Conservation (phyloP, 2,888 invertebrate genomes). For the Cacoxenus indagator region DNA sequence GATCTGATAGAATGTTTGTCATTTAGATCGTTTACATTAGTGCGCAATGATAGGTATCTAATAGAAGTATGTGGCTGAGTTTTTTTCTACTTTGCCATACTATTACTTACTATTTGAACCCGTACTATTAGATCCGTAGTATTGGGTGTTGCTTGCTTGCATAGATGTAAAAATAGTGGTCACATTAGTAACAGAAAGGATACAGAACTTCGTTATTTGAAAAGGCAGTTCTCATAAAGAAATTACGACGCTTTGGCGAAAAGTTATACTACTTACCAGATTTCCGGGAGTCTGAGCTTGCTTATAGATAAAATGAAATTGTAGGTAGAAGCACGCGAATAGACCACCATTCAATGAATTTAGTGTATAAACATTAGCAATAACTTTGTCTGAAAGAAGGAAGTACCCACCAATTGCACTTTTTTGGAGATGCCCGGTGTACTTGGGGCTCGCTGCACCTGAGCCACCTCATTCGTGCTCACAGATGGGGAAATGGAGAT, state of each 20-base stretch:
- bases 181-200: not conserved
- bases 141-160: slow-evolving; percentile 64
- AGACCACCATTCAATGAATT: too few relatives aligned
- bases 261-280: slow-evolving; percentile 47
- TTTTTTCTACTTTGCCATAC: too few relatives aligned
- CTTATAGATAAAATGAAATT: slow-evolving; percentile 35
- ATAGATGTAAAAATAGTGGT: slow-evolving; percentile 46
- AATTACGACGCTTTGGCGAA: not conserved
- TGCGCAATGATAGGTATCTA: too few relatives aligned
- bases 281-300: slow-evolving; percentile 61
- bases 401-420: slow-evolving; percentile 83
- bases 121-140: slow-evolving; percentile 37
- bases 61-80: too few relatives aligned
- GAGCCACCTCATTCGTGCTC: slow-evolving; percentile 59
- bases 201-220: not conserved
- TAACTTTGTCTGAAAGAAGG: not conserved
- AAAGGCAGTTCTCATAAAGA: not conserved
- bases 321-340: not conserved
- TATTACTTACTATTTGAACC: slow-evolving; percentile 37
- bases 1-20: too few relatives aligned
- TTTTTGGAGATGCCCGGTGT: slow-evolving; percentile 85
- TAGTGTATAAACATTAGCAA: not conserved
- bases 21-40: too few relatives aligned
- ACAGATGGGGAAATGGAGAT: slow-evolving; percentile 71
- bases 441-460: slow-evolving; percentile 69